A percentile compares a stretch with the other conserved stretches of the same genome.
Conservation (phyloP, 2,797 vertebrate species). For the Hozukius guyotensis region DNA sequence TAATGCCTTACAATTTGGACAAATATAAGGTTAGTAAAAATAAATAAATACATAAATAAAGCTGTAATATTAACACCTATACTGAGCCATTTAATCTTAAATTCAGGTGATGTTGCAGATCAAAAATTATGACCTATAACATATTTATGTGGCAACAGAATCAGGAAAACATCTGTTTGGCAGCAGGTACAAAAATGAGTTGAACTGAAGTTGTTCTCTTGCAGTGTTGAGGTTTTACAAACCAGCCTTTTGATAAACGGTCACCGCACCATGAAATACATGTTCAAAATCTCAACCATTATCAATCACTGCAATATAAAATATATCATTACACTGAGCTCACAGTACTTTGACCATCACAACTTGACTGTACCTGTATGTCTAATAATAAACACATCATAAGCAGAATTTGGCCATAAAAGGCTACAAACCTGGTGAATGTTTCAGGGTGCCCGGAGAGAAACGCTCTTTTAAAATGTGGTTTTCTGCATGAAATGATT, state of each 20-base stretch:
- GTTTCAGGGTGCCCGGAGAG: constrained; percentile 5
- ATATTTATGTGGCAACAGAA: not conserved
- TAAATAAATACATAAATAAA: not conserved
- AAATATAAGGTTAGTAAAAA: not conserved
- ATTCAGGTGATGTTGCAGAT: not conserved
- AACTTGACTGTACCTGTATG: not conserved
- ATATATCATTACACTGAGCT: not conserved
- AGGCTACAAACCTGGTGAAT: constrained; percentile 42
- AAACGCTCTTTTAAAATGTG: constrained; percentile 45
- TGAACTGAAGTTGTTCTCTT: not conserved
- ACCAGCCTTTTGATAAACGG: not conserved
- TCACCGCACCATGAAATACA: not conserved
- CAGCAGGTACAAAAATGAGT: not conserved
- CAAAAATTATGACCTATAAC: not conserved
- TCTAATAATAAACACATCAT: not conserved
- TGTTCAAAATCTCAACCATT: not conserved
- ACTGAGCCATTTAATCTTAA: too few species aligned
- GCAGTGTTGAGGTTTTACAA: not conserved
- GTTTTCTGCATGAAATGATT: constrained; percentile 70
- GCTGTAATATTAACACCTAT: not conserved
- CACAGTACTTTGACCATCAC: not conserved
- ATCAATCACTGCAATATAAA: constrained; percentile 31
- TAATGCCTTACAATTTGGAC: not conserved
- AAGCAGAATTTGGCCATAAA: not conserved
- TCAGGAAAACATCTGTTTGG: not conserved